Conservation (phyloP, 2,888 invertebrate genomes). For the Strigamia transsilvanica region DNA sequence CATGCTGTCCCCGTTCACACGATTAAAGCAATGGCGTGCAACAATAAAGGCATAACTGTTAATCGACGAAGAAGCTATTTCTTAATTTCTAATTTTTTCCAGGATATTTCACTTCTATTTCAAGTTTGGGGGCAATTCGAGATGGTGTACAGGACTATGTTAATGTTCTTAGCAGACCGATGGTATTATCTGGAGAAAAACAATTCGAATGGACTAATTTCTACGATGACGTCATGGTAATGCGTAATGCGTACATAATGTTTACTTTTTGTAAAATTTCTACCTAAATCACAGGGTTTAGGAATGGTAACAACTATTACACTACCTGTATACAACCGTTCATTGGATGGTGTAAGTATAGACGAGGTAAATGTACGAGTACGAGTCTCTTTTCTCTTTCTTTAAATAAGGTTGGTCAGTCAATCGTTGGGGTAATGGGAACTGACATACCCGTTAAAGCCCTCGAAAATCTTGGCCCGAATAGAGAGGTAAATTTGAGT, state of each 20-base stretch:
- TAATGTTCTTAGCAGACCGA: conserved; percentile 61
- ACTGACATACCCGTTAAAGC: conserved; percentile 65
- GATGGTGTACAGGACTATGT: conserved; percentile 58
- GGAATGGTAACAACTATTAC: conserved; percentile 67
- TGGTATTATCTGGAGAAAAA: conserved; percentile 60
- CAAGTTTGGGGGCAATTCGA: conserved; percentile 12
- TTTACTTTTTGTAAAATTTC: background rate
- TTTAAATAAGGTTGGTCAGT: conserved; percentile 63
- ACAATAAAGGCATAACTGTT: conserved; percentile 63
- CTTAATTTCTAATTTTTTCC: background rate
- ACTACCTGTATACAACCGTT: conserved; percentile 65
- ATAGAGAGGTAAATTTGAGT: conserved; percentile 59
- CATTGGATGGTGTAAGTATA: conserved; percentile 57
- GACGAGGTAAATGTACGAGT: background rate
- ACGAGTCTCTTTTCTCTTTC: no score
- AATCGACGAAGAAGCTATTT: background rate
- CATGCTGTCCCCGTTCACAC: conserved; percentile 66
- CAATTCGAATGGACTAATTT: conserved; percentile 60
- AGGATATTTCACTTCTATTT: conserved; percentile 26
- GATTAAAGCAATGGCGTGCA: conserved; percentile 66
- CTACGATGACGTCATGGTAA: conserved; percentile 61
- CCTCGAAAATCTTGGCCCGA: conserved; percentile 63
- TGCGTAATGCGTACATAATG: conserved; percentile 7
- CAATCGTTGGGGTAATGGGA: conserved; percentile 67
- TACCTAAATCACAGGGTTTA: conserved; percentile 62